A percentile compares a stretch with the other conserved stretches of the same genome.
Evolutionary conservation across 2,888 invertebrate species (phyloP).

Genomic region (Drosophila mettleri): DNA sequence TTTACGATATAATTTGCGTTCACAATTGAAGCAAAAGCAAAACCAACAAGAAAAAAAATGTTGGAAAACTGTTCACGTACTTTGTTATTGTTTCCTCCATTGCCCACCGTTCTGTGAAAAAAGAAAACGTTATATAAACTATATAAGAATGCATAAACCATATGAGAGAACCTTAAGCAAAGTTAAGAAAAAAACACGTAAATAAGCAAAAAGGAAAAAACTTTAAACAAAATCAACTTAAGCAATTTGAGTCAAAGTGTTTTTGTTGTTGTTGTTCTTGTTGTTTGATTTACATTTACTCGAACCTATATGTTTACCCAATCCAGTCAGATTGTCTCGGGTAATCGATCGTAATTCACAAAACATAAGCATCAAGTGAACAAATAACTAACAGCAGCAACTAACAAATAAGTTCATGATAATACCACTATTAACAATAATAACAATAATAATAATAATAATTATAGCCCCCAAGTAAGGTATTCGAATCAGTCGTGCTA

Average conservation of each 20-base stretch:
- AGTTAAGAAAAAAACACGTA: constrained; percentile 11
- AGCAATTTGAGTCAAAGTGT: constrained; percentile 27
- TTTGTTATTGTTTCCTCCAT: constrained; percentile 54
- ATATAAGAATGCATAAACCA: constrained; percentile 11
- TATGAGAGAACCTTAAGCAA: constrained; percentile 19
- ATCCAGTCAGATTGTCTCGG: constrained; percentile 23
- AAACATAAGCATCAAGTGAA: no score
- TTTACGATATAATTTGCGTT: constrained; percentile 19
- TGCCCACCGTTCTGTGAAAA: constrained; percentile 52
- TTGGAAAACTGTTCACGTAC: constrained; percentile 38
- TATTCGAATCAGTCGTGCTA: constrained; percentile 36
- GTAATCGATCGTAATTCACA: constrained; percentile 26
- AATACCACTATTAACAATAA: no score
- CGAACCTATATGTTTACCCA: constrained; percentile 4
- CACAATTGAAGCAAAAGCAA: constrained; percentile 5
- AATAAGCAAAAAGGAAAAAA: background rate
- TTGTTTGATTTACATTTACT: constrained; percentile 23
- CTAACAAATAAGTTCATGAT: constrained; percentile 4
- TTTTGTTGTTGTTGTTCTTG: constrained; percentile 3
- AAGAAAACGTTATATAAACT: constrained; percentile 11
- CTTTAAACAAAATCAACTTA: constrained; percentile 17
- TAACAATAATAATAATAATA: background rate
- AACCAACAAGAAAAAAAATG: constrained; percentile 13
- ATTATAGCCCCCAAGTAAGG: constrained; percentile 7
- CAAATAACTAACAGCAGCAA: constrained; percentile 14